Evolutionary conservation across 2,113 vertebrate species (phyloP).

Genomic region (Onychorhynchus coronatus): DNA sequence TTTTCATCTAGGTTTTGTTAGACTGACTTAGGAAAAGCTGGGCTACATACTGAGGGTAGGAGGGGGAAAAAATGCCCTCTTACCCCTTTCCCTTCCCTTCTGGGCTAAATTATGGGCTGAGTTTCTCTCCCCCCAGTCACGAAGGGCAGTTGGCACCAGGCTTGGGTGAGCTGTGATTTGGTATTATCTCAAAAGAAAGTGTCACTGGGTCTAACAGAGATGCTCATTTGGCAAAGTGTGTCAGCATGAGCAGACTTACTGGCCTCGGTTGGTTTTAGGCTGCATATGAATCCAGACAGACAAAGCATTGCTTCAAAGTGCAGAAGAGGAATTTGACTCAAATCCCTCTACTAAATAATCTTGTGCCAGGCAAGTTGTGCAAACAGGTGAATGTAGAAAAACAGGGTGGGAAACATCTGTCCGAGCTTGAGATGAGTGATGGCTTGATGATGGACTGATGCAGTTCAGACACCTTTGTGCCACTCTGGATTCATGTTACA

Average conservation of each 20-base stretch:
- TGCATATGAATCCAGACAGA: neutral
- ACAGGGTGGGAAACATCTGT: neutral
- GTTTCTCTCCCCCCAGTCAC: neutral
- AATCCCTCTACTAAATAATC: neutral
- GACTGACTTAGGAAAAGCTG: neutral
- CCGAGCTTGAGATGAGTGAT: neutral
- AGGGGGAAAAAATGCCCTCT: neutral
- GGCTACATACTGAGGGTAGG: neutral
- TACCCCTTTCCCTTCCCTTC: neutral
- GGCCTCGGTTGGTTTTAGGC: neutral
- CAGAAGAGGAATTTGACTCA: neutral
- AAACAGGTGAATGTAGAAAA: neutral
- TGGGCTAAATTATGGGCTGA: neutral
- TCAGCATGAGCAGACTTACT: neutral
- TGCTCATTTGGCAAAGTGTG: neutral
- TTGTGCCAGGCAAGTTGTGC: neutral
- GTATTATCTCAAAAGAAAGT: neutral
- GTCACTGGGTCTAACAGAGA: neutral
- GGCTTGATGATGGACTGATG: neutral
- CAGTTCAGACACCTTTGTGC: neutral
- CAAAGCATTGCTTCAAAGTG: neutral
- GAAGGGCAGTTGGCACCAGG: neutral
- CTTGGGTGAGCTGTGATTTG: neutral
- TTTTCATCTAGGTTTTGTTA: neutral
- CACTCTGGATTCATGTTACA: neutral